These are phyloP conservation scores for Chelonoidis abingdonii DNA, from an alignment of 2,113 vertebrate genomes.

Conservation along the genomic window DNA sequence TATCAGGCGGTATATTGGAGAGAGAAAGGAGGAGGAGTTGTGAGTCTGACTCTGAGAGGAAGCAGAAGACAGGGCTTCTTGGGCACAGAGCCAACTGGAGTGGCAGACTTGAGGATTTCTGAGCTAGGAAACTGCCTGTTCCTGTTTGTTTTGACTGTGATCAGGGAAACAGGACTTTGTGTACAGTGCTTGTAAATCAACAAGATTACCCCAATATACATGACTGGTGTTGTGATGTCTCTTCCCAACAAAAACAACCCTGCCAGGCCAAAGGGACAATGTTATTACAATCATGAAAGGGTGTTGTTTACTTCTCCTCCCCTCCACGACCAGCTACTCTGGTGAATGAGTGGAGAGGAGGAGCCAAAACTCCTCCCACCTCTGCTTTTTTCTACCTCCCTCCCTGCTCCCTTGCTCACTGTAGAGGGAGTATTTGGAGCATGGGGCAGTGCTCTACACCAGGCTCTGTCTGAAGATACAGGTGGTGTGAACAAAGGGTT, in stretches of 20 bases:
- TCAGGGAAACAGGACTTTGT: background rate
- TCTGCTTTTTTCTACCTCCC: too few relatives aligned
- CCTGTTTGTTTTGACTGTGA: background rate
- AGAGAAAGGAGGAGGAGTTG: background rate
- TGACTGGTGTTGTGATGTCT: background rate
- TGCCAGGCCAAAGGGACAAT: background rate
- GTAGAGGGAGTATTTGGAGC: background rate
- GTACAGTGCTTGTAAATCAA: background rate
- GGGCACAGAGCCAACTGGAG: background rate
- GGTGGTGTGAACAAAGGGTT: background rate
- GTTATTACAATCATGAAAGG: background rate
- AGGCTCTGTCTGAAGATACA: background rate
- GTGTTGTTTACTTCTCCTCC: background rate
- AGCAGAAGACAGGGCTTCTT: background rate
- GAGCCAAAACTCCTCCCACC: background rate
- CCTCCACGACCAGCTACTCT: background rate
- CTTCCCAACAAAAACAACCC: background rate
- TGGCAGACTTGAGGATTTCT: background rate
- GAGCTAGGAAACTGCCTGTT: background rate
- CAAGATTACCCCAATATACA: background rate
- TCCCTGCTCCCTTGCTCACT: background rate
- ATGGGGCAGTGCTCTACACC: background rate
- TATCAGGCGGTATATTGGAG: background rate
- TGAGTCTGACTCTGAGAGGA: background rate
- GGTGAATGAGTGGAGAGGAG: background rate